Evolutionary conservation across 2,113 vertebrate species (phyloP).

Genomic region (Trogon surrucura): DNA sequence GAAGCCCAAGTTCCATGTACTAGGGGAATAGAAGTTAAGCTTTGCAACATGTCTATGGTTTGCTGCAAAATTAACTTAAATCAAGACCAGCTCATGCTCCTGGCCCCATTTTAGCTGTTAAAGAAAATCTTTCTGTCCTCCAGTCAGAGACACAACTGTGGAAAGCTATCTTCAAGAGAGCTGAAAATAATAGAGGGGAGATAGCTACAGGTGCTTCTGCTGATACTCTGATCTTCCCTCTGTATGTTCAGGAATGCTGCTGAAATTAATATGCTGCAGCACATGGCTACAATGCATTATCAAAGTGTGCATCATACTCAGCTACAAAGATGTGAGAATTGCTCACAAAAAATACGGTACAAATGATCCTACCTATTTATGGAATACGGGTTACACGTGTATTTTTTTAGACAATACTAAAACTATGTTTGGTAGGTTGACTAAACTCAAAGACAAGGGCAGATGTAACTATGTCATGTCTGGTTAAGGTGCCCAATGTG

Average conservation of each 20-base stretch:
- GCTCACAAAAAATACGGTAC: background rate
- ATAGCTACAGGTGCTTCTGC: background rate
- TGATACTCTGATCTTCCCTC: background rate
- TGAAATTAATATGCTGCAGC: background rate
- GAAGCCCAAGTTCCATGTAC: background rate
- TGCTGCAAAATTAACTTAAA: background rate
- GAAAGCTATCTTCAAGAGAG: background rate
- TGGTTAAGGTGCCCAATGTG: rapidly evolving
- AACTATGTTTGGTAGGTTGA: background rate
- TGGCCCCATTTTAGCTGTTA: background rate
- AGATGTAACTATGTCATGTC: background rate
- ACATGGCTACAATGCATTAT: background rate
- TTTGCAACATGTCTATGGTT: background rate
- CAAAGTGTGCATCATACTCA: background rate
- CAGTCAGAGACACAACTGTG: background rate
- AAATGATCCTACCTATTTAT: background rate
- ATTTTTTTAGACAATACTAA: background rate
- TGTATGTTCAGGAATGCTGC: background rate
- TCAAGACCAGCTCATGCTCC: background rate
- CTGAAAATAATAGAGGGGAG: background rate
- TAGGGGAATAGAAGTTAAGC: background rate
- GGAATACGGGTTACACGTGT: background rate
- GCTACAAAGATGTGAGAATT: background rate
- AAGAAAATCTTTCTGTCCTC: background rate
- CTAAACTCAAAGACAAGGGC: background rate